Conservation (phyloP, 2,888 invertebrate genomes). For the Girardia tigrina region DNA sequence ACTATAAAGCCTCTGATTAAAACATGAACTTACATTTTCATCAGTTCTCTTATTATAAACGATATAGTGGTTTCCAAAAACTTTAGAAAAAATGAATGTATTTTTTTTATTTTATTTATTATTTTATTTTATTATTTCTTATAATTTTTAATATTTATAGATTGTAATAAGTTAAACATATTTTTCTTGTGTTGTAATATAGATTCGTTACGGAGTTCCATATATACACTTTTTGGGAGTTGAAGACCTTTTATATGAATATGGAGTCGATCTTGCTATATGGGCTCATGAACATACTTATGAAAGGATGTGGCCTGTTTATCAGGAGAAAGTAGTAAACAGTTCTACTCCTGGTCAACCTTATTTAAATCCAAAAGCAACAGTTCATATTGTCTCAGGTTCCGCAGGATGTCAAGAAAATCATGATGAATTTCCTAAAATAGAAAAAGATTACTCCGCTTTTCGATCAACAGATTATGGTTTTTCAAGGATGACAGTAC, state of each 20-base stretch:
- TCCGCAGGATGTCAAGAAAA: constrained; percentile 62
- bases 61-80: too few relatives aligned
- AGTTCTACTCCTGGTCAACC: constrained; percentile 48
- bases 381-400: constrained; percentile 39
- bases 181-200: too few relatives aligned
- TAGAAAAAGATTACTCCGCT: constrained; percentile 63
- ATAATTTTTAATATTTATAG: too few relatives aligned
- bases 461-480: constrained; percentile 73
- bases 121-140: too few relatives aligned
- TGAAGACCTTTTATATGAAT: constrained; percentile 37
- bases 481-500: constrained; percentile 68
- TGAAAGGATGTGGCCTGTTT: constrained; percentile 38
- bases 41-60: too few relatives aligned
- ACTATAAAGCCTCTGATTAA: too few relatives aligned
- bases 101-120: too few relatives aligned
- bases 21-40: too few relatives aligned
- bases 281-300: constrained; percentile 39
- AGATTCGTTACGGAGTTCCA: constrained; percentile 43
- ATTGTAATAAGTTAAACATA: too few relatives aligned
- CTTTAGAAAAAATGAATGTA: too few relatives aligned
- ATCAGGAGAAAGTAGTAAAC: constrained; percentile 36
- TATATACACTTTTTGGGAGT: constrained; percentile 41
- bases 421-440: constrained; percentile 59
- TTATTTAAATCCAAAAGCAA: constrained; percentile 39
- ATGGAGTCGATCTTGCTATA: constrained; percentile 38